Conservation (phyloP, 2,113 vertebrate species). For the Grantiella picta region DNA sequence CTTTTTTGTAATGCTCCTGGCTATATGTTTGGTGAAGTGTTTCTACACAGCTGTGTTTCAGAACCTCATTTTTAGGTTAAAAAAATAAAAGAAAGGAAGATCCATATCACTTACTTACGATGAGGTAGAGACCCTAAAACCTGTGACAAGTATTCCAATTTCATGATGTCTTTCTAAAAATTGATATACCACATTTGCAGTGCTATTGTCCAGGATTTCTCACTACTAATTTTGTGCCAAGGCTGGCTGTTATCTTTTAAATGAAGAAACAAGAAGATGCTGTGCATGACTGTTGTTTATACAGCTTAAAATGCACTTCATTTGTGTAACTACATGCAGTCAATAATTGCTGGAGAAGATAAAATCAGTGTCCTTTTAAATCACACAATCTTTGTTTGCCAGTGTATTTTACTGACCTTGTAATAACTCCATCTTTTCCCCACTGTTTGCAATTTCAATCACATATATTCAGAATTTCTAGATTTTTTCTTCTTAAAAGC, state of each 20-base stretch:
- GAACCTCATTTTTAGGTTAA: neutral
- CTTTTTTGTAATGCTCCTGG: neutral
- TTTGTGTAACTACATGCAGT: neutral
- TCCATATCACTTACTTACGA: neutral
- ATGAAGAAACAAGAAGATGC: neutral
- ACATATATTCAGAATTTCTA: neutral
- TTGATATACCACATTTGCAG: neutral
- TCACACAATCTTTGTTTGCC: neutral
- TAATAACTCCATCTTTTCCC: neutral
- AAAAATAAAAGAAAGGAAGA: neutral
- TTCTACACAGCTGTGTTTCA: neutral
- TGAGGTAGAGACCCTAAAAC: neutral
- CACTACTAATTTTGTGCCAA: neutral
- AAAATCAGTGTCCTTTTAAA: neutral
- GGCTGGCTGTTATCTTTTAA: neutral
- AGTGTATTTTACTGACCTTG: neutral
- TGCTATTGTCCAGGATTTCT: neutral
- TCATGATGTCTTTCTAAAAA: neutral
- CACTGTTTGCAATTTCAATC: neutral
- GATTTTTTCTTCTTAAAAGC: neutral
- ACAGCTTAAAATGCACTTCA: neutral
- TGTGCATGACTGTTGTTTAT: neutral
- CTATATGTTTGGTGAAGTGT: neutral
- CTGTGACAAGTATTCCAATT: neutral
- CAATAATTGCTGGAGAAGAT: neutral